Evolutionary conservation across 2,797 vertebrate genomes (phyloP).

Genomic region (Sebastes hubbsi): DNA sequence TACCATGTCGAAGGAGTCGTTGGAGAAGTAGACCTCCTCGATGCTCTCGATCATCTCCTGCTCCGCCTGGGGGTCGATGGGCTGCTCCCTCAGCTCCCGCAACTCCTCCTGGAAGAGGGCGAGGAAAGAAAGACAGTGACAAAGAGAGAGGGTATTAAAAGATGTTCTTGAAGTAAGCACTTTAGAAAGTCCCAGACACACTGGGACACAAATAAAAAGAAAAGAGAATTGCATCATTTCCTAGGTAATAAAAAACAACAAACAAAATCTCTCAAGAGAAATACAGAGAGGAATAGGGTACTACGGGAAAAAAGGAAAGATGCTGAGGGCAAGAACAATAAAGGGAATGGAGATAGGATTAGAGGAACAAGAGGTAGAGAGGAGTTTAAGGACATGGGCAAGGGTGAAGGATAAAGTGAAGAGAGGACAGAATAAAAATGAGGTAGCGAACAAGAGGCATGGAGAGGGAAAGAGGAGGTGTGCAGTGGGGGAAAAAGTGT

Average conservation of each 20-base stretch:
- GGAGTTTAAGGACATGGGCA: conserved; percentile 18
- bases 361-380: background rate
- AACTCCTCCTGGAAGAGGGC: conserved; percentile 88
- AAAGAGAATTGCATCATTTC: conserved; percentile 20
- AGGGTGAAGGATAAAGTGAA: conserved; percentile 40
- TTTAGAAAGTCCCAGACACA: background rate
- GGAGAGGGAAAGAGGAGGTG: background rate
- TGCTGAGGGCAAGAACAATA: background rate
- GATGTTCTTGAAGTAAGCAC: background rate
- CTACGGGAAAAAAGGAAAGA: background rate
- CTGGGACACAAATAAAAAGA: background rate
- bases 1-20: conserved; percentile 96
- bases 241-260: background rate
- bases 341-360: background rate
- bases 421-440: conserved; percentile 19
- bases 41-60: conserved; percentile 98
- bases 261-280: background rate
- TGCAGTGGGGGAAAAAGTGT: background rate
- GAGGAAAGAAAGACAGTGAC: background rate
- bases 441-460: conserved; percentile 13
- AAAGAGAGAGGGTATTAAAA: conserved; percentile 1
- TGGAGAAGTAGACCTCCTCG: conserved; percentile 96
- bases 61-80: conserved; percentile 93
- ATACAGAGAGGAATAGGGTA: background rate
- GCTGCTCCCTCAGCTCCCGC: conserved; percentile 92